Evolutionary conservation across 2,888 invertebrate genomes (phyloP).

Genomic region (Tenthredo amoena): DNA sequence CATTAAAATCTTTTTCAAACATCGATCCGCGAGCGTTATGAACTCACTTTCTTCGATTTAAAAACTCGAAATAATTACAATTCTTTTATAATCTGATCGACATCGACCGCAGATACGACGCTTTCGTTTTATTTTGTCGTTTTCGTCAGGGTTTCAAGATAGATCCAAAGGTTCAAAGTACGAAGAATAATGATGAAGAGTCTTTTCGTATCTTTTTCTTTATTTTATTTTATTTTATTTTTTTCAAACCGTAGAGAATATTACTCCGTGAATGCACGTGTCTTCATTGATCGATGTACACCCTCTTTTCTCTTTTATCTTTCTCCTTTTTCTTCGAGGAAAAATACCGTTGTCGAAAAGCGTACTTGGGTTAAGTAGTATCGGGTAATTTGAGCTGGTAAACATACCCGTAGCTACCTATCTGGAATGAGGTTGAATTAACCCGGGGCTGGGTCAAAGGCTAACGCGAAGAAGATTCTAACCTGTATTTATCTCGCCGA

Average conservation of each 20-base stretch:
- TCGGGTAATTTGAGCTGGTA: slow-evolving; percentile 28
- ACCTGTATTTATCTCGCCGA: slow-evolving; percentile 28
- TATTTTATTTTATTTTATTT: background rate
- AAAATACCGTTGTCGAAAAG: slow-evolving; percentile 7
- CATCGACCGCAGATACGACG: background rate
- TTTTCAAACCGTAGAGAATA: background rate
- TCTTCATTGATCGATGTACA: background rate
- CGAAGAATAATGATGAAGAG: background rate
- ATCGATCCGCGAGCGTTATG: too few species aligned
- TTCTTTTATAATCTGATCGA: too few species aligned
- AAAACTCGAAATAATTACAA: too few species aligned
- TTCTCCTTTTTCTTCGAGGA: background rate
- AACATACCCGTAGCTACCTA: background rate
- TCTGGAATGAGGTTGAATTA: slow-evolving; percentile 14
- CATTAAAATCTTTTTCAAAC: background rate
- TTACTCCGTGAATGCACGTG: background rate
- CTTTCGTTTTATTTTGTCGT: background rate
- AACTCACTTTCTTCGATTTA: background rate
- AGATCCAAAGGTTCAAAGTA: background rate
- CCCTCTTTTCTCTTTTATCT: background rate
- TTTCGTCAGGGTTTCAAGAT: background rate
- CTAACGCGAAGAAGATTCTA: slow-evolving; percentile 31
- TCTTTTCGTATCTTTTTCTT: background rate
- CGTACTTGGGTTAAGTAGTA: background rate
- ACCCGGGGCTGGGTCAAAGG: background rate